Evolutionary conservation across 1,140 invertebrate species (phyloP).

Genomic region (Cyphomyrmex costatus): DNA sequence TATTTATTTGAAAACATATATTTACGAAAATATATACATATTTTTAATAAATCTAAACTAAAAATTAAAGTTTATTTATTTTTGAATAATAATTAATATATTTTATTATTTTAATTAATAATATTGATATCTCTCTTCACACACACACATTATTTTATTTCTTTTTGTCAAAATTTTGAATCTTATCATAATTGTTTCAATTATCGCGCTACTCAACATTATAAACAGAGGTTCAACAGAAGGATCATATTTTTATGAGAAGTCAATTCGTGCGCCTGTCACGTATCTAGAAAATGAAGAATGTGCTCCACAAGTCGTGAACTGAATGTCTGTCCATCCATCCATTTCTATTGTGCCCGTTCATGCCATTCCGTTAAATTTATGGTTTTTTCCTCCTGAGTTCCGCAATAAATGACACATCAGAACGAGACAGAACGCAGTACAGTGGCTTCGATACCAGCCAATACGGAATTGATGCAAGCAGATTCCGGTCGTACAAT

Average conservation of each 20-base stretch:
- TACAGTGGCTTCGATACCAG: conserved; percentile 29
- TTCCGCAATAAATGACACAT: conserved; percentile 51
- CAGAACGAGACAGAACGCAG: neutral
- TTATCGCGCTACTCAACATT: neutral
- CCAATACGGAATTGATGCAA: conserved; percentile 40
- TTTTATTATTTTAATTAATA: neutral
- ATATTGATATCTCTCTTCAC: neutral
- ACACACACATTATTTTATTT: neutral
- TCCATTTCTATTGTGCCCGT: conserved; percentile 26
- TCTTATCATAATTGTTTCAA: neutral
- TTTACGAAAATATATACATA: neutral
- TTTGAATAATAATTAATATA: neutral
- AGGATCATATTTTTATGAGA: neutral
- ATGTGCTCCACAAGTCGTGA: neutral
- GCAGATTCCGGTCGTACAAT: conserved; percentile 2
- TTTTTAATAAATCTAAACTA: too few species aligned
- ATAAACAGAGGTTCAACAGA: neutral
- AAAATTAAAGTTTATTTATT: neutral
- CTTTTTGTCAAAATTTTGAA: neutral
- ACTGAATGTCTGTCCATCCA: conserved; percentile 13
- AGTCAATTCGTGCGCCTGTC: neutral
- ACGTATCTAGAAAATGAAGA: conserved; percentile 1
- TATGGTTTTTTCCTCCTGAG: conserved; percentile 2
- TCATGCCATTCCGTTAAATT: conserved; percentile 25
- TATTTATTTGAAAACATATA: neutral